Conservation (phyloP, 2,797 vertebrate genomes). For the Macroramphosus scolopax region DNA sequence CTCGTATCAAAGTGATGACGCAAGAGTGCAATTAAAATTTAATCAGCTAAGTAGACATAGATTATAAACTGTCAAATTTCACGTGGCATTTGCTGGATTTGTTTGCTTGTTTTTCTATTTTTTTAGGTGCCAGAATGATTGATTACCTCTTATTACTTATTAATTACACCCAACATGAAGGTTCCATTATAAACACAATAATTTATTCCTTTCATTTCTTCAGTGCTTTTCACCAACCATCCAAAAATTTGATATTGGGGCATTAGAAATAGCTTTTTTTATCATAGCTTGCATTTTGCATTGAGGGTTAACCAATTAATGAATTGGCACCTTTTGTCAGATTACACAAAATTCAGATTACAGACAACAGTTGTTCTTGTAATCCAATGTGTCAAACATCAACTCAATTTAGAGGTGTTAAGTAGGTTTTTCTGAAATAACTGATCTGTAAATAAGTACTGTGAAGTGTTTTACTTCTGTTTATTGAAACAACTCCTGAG, state of each 20-base stretch:
- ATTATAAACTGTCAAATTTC: no score
- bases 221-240: neutral
- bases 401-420: slow-evolving; percentile 25
- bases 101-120: no score
- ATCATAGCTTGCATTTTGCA: neutral
- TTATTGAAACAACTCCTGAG: slow-evolving; percentile 18
- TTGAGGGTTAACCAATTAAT: slow-evolving; percentile 1
- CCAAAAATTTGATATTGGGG: slow-evolving; percentile 43
- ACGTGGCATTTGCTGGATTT: no score
- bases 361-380: neutral
- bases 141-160: no score
- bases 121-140: no score
- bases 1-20: no score
- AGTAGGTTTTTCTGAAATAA: slow-evolving; percentile 16
- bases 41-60: no score
- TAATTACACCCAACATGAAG: neutral
- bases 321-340: no score
- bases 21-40: no score
- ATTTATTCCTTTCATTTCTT: no score
- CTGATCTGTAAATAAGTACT: slow-evolving; percentile 30
- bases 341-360: slow-evolving; percentile 8
- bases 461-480: slow-evolving; percentile 16
- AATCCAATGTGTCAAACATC: neutral
- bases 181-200: neutral
- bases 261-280: slow-evolving; percentile 9